A percentile compares a stretch with the other conserved stretches of the same genome.
Conservation (phyloP, 2,888 invertebrate genomes). For the Adela reaumurella region DNA sequence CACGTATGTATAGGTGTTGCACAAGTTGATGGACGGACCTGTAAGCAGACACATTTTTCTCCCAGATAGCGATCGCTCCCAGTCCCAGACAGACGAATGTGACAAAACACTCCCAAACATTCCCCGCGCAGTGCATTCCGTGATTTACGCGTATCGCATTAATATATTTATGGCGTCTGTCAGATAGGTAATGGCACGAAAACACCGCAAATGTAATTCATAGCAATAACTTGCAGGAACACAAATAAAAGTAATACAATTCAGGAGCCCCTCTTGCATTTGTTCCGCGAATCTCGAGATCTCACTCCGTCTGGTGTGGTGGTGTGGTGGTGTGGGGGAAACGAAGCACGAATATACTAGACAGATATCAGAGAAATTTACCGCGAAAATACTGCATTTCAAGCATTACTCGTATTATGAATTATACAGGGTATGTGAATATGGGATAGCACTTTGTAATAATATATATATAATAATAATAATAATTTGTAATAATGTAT, state of each 20-base stretch:
- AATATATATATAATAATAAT: too few relatives aligned
- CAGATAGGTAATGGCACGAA: constrained; percentile 51
- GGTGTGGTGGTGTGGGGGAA: not conserved
- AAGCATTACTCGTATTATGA: too few relatives aligned
- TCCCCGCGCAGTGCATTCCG: constrained; percentile 16
- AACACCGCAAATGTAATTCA: constrained; percentile 39
- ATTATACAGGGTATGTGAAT: too few relatives aligned
- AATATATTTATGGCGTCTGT: constrained; percentile 49
- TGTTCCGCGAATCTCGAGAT: not conserved
- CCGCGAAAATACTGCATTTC: too few relatives aligned
- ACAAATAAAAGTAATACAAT: constrained; percentile 25
- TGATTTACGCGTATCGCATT: constrained; percentile 35
- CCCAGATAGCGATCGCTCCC: not conserved
- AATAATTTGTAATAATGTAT: too few relatives aligned
- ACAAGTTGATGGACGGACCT: too few relatives aligned
- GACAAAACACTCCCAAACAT: not conserved
- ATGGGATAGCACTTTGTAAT: too few relatives aligned
- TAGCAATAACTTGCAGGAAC: constrained; percentile 31
- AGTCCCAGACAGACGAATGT: not conserved
- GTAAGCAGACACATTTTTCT: too few relatives aligned
- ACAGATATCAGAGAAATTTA: too few relatives aligned
- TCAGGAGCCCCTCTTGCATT: constrained; percentile 4
- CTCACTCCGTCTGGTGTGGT: not conserved
- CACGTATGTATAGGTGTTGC: too few relatives aligned
- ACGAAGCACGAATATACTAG: too few relatives aligned